Base-by-base conservation (phyloP, 2,888 invertebrate species). In the Strigamia transsilvanica region DNA sequence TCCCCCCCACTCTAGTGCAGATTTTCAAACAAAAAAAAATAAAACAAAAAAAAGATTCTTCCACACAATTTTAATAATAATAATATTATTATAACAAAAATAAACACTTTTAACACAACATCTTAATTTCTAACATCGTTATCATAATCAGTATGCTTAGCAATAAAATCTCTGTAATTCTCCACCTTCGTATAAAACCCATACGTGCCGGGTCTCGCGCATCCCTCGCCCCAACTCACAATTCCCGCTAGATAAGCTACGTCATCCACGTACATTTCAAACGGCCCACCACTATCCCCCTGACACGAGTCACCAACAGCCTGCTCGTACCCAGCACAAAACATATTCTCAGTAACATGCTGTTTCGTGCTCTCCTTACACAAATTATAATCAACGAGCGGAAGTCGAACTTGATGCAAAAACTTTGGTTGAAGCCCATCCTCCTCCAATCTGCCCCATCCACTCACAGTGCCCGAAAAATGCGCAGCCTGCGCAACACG, bases 151-250 rank as follows among this genome's bases (percentile, higher is more conserved):
- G 34, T 66, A 61, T 81, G 34, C 66, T 79, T 79, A 2, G n/a
- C 12, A 73, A 86, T 85, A 85, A 85, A 86, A 21, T 84, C 83
- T 9, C 84, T 61, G 79, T 85, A 86, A 78, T 85, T 85, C 12
- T 83, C 83, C 0, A 86, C 84, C 73, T 84, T 84, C 3, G 86
- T 85, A 80, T 86, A 86, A 81, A 86, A 86, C 56, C 86, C 86
- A 82, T 85, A 86, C 77, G 85, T 85, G 13, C 84, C 84, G 5
- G 82, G 84, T 32, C 85, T 83, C 10, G 85, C 85, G 61, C 86
- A 86, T 4, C 86, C 86, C 82, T 86, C 85, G 9, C 86, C 86
- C 86, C 86, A 86, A 12, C 85, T 85, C 15, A 86, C 86, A 10
- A 86, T 83, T 2, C 86, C 86, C 1, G 85, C 79, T 6, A 86